Evolutionary conservation across 2,888 invertebrate genomes (phyloP), one percentile per base, ranked within the genome.

Genomic region (Eristalis arbustorum): DNA sequence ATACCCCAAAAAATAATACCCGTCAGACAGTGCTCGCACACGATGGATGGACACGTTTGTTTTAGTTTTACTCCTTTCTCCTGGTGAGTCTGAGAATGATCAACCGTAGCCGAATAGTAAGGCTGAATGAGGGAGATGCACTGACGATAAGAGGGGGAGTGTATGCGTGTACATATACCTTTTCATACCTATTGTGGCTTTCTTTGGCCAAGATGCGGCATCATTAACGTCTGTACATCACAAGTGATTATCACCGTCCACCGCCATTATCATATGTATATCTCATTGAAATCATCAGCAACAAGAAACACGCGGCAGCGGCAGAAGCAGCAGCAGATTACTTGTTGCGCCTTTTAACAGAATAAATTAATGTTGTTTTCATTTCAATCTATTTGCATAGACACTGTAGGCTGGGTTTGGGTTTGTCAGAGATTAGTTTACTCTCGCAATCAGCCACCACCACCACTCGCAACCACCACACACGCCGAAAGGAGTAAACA

Each of bases 41-140:
- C 28, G 37, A 67, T n/a, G 66, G 42, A 72, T 64, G 68, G 76
- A 68, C 75, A 84, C 75, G 84, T 85, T 85, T 85, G 84, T 85
- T 81, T 85, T 85, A 85, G 81, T 91, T 91, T 91, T 89, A 91
- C 90, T 90, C 90, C 75, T 72, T 78, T 88, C 88, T 76, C 59
- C 23, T 59, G 25, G 22, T 25, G 88, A 63, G 23, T 56, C 83
- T 85, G 69, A 88, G 76, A 89, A 88, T 82, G 83, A 81, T 59
- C 37, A 49, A 40, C 42, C 49, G 42, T 61, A 10, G 18, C 13
- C 40, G 11, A 64, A 59, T n/a, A 63, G 18, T 1, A 28, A 63
- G 13, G 56, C 13, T 28, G 14, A 74, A 56, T 28, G 73, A 25
- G 66, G 22, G 71, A 71, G 57, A 42, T 62, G 28, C 62, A 56